Evolutionary conservation across 2,113 vertebrate species (phyloP), one percentile per base, ranked within the genome.

Genomic region (Brachypteracias leptosomus): DNA sequence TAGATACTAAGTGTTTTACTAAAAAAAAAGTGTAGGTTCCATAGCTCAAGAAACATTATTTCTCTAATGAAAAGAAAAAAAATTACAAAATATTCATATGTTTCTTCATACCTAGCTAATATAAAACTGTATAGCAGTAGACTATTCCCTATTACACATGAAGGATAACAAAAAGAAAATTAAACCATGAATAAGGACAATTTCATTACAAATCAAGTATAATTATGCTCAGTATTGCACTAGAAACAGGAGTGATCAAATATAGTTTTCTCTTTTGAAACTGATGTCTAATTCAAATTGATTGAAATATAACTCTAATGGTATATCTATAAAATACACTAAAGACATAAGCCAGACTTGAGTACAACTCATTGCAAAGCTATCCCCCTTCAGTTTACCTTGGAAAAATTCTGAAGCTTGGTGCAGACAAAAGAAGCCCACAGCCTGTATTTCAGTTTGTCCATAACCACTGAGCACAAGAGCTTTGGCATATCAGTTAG

Each of bases 131-230:
- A 59, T 22, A 82, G 16, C 55, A 20, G 40, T 66, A 62, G 31
- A 16, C 12, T 93, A 85, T 42, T 92, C 91, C 94, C 20, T 96
- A 68, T 89, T 76, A 81, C 68, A 63, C 24, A 72, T 54, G 57
- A 47, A 29, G 61, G n/a, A 92, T 51, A 65, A 52, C 62, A 90
- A 86, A 79, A 79, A 59, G 57, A 81, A 84, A 67, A 89, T 18
- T 55, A 10, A 82, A 83, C 16, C 18, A 65, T 26, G 40, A 84
- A 22, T 59, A 84, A 58, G 66, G 21, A 91, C 36, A 7, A 63
- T 24, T 95, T 94, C 35, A 90, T 89, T 88, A 92, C 93, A 96
- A 81, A 65, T 49, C 26, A 63, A 35, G 16, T 42, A 59, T 25
- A 11, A 59, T 66, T 75, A 36, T 73, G 20, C 19, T 72, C 47